phyloP scores from a whole-genome alignment of 37 sponge, comb jelly and placozoan species.

The Crambe crambe region DNA sequence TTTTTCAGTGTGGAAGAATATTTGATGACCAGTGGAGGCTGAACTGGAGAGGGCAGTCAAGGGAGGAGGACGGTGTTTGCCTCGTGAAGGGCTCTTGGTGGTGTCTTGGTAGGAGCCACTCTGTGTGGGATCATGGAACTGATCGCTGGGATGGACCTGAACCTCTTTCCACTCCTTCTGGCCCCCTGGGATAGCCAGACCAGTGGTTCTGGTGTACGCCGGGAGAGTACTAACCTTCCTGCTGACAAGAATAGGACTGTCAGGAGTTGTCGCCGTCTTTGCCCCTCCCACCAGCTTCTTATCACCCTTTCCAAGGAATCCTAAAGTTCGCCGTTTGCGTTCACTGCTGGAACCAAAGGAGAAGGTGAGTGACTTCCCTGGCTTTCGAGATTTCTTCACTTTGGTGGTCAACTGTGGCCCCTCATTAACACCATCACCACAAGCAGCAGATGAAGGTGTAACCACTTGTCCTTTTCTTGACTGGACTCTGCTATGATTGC shows the following conservation, averaged over 20 bases:
- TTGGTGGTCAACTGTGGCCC: not conserved
- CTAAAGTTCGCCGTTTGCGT: not conserved
- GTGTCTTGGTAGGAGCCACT: not conserved
- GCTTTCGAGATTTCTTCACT: conserved; percentile 13
- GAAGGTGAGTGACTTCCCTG: conserved; percentile 19
- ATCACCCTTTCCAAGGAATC: conserved; percentile 9
- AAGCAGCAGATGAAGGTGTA: not conserved
- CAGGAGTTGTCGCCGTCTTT: not conserved
- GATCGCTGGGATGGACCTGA: not conserved
- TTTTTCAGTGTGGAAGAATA: too few relatives aligned
- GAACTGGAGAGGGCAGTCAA: not conserved
- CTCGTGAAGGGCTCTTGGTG: not conserved
- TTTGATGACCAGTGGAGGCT: not conserved
- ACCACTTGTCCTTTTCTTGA: not conserved
- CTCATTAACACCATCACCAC: not conserved
- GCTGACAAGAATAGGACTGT: conserved; percentile 21
- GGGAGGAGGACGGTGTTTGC: not conserved
- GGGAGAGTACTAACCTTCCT: conserved; percentile 2
- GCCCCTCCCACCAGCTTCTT: not conserved
- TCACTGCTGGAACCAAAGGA: conserved; percentile 26
- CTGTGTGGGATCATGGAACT: not conserved
- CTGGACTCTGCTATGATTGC: conserved; percentile 9
- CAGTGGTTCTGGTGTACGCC: not conserved
- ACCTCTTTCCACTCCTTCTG: not conserved
- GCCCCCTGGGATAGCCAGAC: not conserved